phyloP scores from a whole-genome alignment of 2,113 vertebrate genomes.

The Ammodytes marinus region DNA sequence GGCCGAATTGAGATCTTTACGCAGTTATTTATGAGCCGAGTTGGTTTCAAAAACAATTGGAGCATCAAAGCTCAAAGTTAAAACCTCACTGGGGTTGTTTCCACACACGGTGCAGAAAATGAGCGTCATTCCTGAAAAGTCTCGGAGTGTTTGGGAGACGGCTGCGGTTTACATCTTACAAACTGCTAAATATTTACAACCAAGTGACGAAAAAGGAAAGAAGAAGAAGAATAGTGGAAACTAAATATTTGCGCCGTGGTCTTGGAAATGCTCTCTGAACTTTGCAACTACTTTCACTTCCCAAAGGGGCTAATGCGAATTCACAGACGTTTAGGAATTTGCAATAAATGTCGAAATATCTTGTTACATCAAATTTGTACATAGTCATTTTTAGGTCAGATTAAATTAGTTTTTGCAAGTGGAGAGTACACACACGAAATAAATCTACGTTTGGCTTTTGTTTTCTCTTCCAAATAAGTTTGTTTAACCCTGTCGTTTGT shows the following conservation, averaged over 20 bases:
- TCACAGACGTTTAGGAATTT: background rate
- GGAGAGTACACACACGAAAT: no score
- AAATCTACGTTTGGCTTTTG: no score
- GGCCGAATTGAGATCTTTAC: slow-evolving; percentile 69
- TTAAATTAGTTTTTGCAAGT: no score
- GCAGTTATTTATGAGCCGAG: slow-evolving; percentile 61
- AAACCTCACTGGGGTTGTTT: slow-evolving; percentile 33
- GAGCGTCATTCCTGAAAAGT: slow-evolving; percentile 55
- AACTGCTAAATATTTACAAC: slow-evolving; percentile 66
- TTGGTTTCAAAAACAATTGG: slow-evolving; percentile 50
- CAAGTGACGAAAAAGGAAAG: slow-evolving; percentile 14
- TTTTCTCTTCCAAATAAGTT: no score
- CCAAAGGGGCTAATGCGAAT: background rate
- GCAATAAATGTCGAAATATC: no score
- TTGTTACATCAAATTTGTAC: no score
- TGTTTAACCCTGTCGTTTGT: background rate
- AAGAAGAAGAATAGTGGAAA: slow-evolving; percentile 25
- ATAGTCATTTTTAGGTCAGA: no score
- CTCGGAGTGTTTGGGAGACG: slow-evolving; percentile 55
- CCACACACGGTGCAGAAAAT: slow-evolving; percentile 37
- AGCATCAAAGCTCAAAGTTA: slow-evolving; percentile 58
- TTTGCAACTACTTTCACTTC: slow-evolving; percentile 1
- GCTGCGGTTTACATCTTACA: slow-evolving; percentile 53
- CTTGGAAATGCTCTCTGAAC: slow-evolving; percentile 33
- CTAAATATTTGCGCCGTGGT: slow-evolving; percentile 33